phyloP scores from a whole-genome alignment of 1,140 invertebrate genomes.

The Campoletis sonorensis region DNA sequence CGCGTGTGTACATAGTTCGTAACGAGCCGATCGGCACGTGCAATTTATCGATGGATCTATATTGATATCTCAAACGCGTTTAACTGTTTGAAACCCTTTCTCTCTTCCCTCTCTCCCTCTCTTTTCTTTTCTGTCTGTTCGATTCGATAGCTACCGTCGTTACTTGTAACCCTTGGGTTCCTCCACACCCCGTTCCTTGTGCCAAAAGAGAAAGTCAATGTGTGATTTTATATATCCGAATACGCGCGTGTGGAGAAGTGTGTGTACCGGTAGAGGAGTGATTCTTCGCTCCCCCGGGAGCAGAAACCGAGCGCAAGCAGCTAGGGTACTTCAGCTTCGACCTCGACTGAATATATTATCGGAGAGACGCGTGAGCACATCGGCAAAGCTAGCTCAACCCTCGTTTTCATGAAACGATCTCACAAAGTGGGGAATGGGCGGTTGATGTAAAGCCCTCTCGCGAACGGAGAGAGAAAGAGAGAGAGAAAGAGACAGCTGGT shows the following conservation, averaged over 20 bases:
- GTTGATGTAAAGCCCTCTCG: neutral
- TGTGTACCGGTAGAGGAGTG: neutral
- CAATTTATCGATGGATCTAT: constrained; percentile 29
- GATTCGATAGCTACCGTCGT: neutral
- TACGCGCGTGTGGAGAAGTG: neutral
- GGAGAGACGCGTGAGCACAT: constrained; percentile 18
- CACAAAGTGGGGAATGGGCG: constrained; percentile 20
- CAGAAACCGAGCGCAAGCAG: constrained; percentile 2
- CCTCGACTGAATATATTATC: constrained; percentile 30
- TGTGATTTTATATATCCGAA: neutral
- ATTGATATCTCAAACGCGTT: constrained; percentile 16
- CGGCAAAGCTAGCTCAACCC: constrained; percentile 13
- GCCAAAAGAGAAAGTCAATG: neutral
- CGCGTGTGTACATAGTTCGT: neutral
- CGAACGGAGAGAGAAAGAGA: constrained; percentile 15
- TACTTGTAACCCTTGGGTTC: neutral
- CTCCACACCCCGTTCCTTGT: neutral
- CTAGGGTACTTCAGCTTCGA: constrained; percentile 25
- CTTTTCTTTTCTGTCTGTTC: neutral
- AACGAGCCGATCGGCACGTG: constrained; percentile 11
- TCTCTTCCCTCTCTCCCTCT: neutral
- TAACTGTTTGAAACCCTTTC: neutral
- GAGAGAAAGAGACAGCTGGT: constrained; percentile 13
- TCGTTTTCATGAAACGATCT: constrained; percentile 37
- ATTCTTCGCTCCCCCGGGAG: neutral